Evolutionary conservation across 2,888 invertebrate genomes (phyloP), one percentile per base, ranked within the genome.

Genomic region (Hemaris fuciformis): DNA sequence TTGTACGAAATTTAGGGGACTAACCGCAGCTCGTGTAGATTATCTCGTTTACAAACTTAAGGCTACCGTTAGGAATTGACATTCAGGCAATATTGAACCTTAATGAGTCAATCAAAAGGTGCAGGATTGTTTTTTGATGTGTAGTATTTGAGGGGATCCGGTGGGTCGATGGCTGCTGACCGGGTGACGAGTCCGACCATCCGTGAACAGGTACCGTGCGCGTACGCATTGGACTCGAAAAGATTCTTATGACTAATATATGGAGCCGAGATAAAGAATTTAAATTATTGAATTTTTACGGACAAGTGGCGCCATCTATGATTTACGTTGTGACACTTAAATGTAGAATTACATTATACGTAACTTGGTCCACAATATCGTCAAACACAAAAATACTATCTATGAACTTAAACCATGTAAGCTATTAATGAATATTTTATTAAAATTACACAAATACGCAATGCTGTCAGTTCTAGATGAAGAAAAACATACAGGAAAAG

Each of bases 161-260:
- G 75, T 77, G 79, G 76, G 75, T 74, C 75, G 80, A 71, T 74
- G 71, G 77, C 78, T 75, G 79, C 80, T 75, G 70, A 72, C 70
- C 77, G 76, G 81, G 78, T 86, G 88, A 87, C 84, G 85, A 80
- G 75, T 83, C 72, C 82, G 83, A 79, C 84, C 86, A 85, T 85
- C 84, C 87, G 82, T 85, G 83, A 84, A 83, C 73, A 71, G 69
- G 85, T 87, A 87, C 81, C 66, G 85, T 84, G 75, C 71, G 81
- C 71, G 81, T 85, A 83, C 1, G 66, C 75, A 27, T 48, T 13
- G 34, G 8, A 45, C 45, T 45, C 27, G 27, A 48, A 53, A 27
- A 46, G 13, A 31, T 27, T 15, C 15, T 31, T 53, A 31, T 53
- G 53, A 53, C 27, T 53, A 48, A 48, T 53, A 27, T 18, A 18